A percentile compares a stretch with the other conserved stretches of the same genome.
phyloP scores from a whole-genome alignment of 2,888 invertebrate species.

The Lasioglossum figueresi region DNA sequence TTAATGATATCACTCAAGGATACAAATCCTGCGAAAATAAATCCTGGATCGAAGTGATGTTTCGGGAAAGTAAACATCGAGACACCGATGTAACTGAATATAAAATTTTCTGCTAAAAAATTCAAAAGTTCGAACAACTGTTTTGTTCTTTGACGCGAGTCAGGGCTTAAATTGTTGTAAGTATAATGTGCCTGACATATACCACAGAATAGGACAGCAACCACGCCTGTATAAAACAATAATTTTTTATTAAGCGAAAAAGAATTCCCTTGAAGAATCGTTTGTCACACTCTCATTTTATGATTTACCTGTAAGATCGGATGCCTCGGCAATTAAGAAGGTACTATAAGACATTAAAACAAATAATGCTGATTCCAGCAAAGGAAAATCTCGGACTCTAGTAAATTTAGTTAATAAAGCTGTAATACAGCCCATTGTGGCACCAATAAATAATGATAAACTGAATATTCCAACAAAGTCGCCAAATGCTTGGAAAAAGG shows the following conservation, averaged over 20 bases:
- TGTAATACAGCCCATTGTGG: slow-evolving; percentile 96
- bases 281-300: background rate
- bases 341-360: slow-evolving; percentile 99
- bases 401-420: slow-evolving; percentile 98
- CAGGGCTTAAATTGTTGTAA: slow-evolving; percentile 88
- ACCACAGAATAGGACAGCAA: slow-evolving; percentile 98
- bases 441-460: slow-evolving; percentile 95
- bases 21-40: slow-evolving; percentile 97
- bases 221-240: slow-evolving; percentile 89
- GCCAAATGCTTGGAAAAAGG: slow-evolving; percentile 94
- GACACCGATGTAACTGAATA: slow-evolving; percentile 99
- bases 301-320: slow-evolving; percentile 94
- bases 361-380: slow-evolving; percentile 97
- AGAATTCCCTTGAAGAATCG: background rate
- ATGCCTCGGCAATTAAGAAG: slow-evolving; percentile 98
- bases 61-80: slow-evolving; percentile 99
- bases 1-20: slow-evolving; percentile 86
- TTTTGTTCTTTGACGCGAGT: slow-evolving; percentile 84
- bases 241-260: slow-evolving; percentile 4
- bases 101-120: slow-evolving; percentile 98
- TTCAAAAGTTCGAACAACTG: slow-evolving; percentile 88
- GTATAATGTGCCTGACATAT: slow-evolving; percentile 99
- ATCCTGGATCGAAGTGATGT: slow-evolving; percentile 96
- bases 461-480: slow-evolving; percentile 97
- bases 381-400: slow-evolving; percentile 96